Evolutionary conservation across 2,797 vertebrate genomes (phyloP), one percentile per base, ranked within the genome.

Genomic region (Psittacula echo): DNA sequence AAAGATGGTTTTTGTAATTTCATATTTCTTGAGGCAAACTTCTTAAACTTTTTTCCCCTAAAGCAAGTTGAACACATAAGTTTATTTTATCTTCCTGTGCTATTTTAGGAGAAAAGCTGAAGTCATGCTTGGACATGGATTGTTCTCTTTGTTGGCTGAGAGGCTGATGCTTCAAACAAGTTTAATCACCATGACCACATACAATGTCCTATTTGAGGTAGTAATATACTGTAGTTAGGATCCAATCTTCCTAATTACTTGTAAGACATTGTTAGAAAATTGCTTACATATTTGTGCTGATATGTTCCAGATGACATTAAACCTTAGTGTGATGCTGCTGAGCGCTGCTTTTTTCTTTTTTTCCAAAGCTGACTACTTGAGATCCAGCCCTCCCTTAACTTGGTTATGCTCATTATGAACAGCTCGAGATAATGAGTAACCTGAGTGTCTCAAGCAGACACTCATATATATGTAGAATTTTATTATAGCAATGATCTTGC

Each of bases 131-230:
- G 98, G 98, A 94, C 98, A 99, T 53, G 98, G 99, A 72, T 98
- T 99, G 60, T 99, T 99, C 97, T 99, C 99, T 14, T 98, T 99
- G 97, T 97, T 99, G 93, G 98, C 98, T 14, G 99, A 99, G 95
- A 98, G 99, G 85, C 98, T 99, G 97, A 98, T 99, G 98, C 99
- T 99, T 91, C 98, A 99, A 95, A 98, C 99, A 83, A 98, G 94
- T 96, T 98, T 98, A 97, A 98, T 99, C 97, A 98, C 98, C 85
- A 98, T 99, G 98, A 99, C 99, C 64, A 99, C 99, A 32, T 99
- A 99, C 97, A 99, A 99, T 74, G 99, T 99, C 88, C 98, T 99
- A 8, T 99, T 99, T 93, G 99, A 99, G 99, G 99, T 99, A 98
- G n/a, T 91, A 94, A 87, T 92, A 62, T 37, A 47, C 79, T 94